Percentiles rank a stretch among this genome's conserved stretches.
phyloP scores from a whole-genome alignment of 2,888 invertebrate species.

The Schizaphis graminum region DNA sequence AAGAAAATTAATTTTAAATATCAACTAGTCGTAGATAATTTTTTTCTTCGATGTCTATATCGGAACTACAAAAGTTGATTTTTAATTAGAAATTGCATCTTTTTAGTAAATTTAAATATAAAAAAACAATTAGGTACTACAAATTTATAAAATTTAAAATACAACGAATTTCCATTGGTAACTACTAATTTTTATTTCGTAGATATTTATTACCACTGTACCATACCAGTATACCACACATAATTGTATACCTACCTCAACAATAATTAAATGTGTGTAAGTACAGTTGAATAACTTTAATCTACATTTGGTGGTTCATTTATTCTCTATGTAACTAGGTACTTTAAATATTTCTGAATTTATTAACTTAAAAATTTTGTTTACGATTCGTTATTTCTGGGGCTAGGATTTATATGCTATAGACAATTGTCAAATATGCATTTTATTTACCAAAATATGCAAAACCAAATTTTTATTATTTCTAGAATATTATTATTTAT shows the following conservation, averaged over 20 bases:
- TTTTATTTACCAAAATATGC: too few relatives aligned
- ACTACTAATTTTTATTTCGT: background rate
- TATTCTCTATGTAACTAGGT: background rate
- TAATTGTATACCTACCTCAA: background rate
- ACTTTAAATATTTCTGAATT: background rate
- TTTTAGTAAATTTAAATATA: too few relatives aligned
- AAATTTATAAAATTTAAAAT: background rate
- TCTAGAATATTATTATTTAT: too few relatives aligned
- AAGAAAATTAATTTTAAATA: too few relatives aligned
- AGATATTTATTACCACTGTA: background rate
- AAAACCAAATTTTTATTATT: too few relatives aligned
- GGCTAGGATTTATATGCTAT: too few relatives aligned
- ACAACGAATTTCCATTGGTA: background rate
- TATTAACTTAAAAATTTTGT: background rate
- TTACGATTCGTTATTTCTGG: background rate
- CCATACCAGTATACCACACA: background rate
- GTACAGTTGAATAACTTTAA: background rate
- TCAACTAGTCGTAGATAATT: too few relatives aligned
- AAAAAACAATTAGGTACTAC: background rate
- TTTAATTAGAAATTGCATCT: too few relatives aligned
- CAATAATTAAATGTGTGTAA: background rate
- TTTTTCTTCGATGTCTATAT: too few relatives aligned
- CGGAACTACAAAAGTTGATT: too few relatives aligned
- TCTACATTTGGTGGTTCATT: background rate
- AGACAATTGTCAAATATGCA: too few relatives aligned